Conservation (phyloP, 2,113 vertebrate genomes). For the Xenopus borealis region DNA sequence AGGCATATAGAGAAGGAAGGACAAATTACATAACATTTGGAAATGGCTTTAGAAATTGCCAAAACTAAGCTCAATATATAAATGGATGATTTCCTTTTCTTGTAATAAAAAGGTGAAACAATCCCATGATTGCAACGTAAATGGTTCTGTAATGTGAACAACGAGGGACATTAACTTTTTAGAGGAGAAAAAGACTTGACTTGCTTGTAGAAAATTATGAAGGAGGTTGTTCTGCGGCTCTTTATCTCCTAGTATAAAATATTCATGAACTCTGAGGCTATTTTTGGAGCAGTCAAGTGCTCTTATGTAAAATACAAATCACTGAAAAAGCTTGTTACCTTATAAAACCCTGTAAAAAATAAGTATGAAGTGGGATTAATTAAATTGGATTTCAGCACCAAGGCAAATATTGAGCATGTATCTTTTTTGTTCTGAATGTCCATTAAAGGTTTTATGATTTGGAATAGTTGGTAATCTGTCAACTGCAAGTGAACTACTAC, state of each 20-base stretch:
- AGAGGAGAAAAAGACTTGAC: slow-evolving; percentile 11
- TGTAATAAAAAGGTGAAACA: too few relatives aligned
- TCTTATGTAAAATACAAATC: slow-evolving; percentile 44
- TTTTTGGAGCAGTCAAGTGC: slow-evolving; percentile 37
- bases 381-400: slow-evolving; percentile 15
- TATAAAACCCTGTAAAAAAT: slow-evolving; percentile 24
- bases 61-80: too few relatives aligned
- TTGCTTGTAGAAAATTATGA: slow-evolving; percentile 29
- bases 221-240: slow-evolving; percentile 37
- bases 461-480: too few relatives aligned
- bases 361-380: slow-evolving; percentile 21
- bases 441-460: too few relatives aligned
- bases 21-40: too few relatives aligned
- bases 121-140: slow-evolving; percentile 7
- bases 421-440: too few relatives aligned
- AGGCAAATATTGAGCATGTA: slow-evolving; percentile 2
- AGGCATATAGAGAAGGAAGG: too few relatives aligned
- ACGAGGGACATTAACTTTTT: background rate
- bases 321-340: slow-evolving; percentile 34
- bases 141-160: background rate
- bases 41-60: too few relatives aligned
- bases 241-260: slow-evolving; percentile 42
- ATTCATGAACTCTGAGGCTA: slow-evolving; percentile 32
- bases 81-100: too few relatives aligned
- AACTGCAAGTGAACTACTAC: too few relatives aligned